Evolutionary conservation across 2,888 invertebrate genomes (phyloP).

Genomic region (Polyploca ridens): DNA sequence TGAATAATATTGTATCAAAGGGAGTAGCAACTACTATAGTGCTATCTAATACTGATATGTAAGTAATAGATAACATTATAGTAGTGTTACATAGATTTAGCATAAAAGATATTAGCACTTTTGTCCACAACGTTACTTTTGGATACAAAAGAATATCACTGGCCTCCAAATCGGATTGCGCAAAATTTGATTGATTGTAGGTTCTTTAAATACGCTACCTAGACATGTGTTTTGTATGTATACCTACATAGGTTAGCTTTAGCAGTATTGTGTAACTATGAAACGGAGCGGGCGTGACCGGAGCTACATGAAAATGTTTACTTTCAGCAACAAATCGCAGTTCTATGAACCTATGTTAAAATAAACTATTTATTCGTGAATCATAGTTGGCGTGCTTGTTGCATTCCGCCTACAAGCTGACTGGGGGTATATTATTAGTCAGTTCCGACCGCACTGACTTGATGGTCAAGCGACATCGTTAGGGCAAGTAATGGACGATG

Average conservation of each 20-base stretch:
- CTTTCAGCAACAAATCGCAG: slow-evolving; percentile 55
- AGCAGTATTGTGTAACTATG: slow-evolving; percentile 41
- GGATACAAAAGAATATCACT: slow-evolving; percentile 17
- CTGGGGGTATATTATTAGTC: background rate
- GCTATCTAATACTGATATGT: slow-evolving; percentile 20
- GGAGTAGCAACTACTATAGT: background rate
- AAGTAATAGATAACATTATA: slow-evolving; percentile 17
- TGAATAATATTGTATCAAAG: too few relatives aligned
- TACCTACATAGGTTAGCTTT: slow-evolving; percentile 19
- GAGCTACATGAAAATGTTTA: slow-evolving; percentile 61
- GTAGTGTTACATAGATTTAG: slow-evolving; percentile 24
- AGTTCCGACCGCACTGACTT: slow-evolving; percentile 6
- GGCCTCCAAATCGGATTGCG: slow-evolving; percentile 23
- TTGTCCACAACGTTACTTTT: slow-evolving; percentile 6
- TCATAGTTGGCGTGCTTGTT: slow-evolving; percentile 2
- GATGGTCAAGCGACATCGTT: slow-evolving; percentile 11
- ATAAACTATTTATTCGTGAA: slow-evolving; percentile 54
- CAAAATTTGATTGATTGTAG: slow-evolving; percentile 19
- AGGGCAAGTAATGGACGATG: slow-evolving; percentile 1
- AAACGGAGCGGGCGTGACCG: slow-evolving; percentile 49
- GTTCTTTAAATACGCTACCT: background rate
- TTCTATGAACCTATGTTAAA: slow-evolving; percentile 60
- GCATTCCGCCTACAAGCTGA: slow-evolving; percentile 11
- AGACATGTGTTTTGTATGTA: slow-evolving; percentile 25
- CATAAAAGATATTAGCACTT: background rate